Conservation (phyloP, 2,888 invertebrate species). For the Tetragonisca angustula region DNA sequence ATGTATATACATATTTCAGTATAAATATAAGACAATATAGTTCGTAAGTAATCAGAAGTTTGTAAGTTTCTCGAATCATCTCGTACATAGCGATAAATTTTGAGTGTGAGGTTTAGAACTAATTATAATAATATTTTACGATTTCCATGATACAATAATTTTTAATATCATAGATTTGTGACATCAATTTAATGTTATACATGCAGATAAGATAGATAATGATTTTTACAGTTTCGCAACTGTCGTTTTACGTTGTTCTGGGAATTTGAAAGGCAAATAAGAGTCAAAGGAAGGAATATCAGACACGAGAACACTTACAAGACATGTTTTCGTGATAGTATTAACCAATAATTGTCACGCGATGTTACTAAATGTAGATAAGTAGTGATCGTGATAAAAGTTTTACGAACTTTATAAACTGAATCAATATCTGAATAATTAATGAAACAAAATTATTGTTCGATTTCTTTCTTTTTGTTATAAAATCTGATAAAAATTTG, state of each 20-base stretch:
- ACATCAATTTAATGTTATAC: conserved; percentile 40
- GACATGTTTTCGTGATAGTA: conserved; percentile 20
- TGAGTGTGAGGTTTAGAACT: background rate
- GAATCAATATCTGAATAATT: background rate
- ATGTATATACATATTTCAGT: background rate
- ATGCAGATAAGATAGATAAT: conserved; percentile 30
- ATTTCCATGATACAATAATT: background rate
- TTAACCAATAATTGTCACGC: conserved; percentile 4
- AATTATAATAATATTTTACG: background rate
- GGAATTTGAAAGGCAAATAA: conserved; percentile 56
- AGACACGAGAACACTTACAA: background rate
- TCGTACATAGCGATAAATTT: background rate
- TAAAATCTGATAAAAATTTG: no score
- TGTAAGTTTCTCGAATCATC: background rate
- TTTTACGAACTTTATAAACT: background rate
- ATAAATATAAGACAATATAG: background rate
- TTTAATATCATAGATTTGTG: conserved; percentile 17
- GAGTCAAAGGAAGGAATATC: conserved; percentile 32
- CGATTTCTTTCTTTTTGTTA: background rate
- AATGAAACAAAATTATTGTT: conserved; percentile 15
- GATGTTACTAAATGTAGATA: conserved; percentile 17
- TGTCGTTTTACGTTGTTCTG: background rate
- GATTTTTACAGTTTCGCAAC: conserved; percentile 1
- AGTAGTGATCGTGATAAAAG: conserved; percentile 10
- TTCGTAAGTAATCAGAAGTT: background rate